Percentiles rank a stretch among this genome's conserved stretches.
These are phyloP conservation scores for Schizotus pectinicornis DNA, from an alignment of 2,888 invertebrate genomes.

Conservation along the genomic window DNA sequence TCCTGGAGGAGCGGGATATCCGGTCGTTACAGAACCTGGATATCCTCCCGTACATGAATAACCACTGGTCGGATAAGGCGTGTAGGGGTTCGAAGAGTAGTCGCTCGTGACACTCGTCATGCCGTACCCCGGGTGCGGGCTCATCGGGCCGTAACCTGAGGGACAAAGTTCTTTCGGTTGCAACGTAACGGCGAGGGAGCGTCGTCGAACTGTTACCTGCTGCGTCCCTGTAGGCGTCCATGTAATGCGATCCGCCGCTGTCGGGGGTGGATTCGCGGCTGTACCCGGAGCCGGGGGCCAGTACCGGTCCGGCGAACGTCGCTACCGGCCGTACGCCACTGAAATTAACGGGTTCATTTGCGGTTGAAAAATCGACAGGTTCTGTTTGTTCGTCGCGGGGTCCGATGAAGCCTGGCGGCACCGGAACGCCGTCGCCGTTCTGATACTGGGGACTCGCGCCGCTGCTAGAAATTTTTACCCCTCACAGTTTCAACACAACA, in stretches of 20 bases:
- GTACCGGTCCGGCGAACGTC: conserved; percentile 50
- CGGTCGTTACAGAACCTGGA: conserved; percentile 63
- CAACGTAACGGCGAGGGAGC: not conserved
- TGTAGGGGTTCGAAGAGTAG: conserved; percentile 77
- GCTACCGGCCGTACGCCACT: conserved; percentile 65
- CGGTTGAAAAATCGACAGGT: conserved; percentile 74
- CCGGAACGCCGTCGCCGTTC: conserved; percentile 60
- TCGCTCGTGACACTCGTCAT: conserved; percentile 78
- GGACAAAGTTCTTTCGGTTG: not conserved
- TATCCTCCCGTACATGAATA: conserved; percentile 57
- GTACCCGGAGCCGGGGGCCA: conserved; percentile 69
- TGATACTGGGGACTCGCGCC: conserved; percentile 68
- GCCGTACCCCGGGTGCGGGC: conserved; percentile 85
- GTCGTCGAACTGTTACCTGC: conserved; percentile 69
- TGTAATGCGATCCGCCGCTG: conserved; percentile 87
- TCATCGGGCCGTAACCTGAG: conserved; percentile 80
- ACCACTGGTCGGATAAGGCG: conserved; percentile 66
- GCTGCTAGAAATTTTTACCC: conserved; percentile 49
- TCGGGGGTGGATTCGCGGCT: conserved; percentile 90
- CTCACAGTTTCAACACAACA: conserved; percentile 10
- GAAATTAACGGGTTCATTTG: conserved; percentile 69
- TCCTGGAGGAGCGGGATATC: conserved; percentile 70
- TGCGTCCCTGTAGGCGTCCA: conserved; percentile 86
- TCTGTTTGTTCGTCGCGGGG: conserved; percentile 71
- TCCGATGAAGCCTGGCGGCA: conserved; percentile 62